Base-by-base conservation (phyloP, 1,140 invertebrate species). In the Pseudachorutes palmiensis region DNA sequence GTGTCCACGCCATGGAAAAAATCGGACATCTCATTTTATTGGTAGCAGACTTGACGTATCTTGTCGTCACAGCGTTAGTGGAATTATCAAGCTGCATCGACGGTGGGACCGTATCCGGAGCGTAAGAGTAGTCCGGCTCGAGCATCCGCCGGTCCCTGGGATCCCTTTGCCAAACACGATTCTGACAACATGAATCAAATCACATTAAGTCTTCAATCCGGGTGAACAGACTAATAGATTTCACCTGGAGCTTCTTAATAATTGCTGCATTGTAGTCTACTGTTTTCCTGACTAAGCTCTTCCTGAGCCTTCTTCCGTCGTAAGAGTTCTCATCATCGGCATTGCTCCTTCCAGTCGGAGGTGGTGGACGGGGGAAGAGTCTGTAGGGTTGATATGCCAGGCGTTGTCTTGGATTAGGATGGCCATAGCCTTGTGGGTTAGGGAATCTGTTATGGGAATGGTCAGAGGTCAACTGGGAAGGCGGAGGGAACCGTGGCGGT, bases 11-110 rank as follows among this genome's bases (percentile, higher is more conserved):
- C 77, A 99, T 88, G 76, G 92, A 94, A 81, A 99, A 99, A 70
- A 99, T 96, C 0, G 97, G 97, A 82, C 97, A 99, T 74, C 95
- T 85, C 87, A 98, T 96, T 85, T 99, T 99, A 81, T 99, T 99
- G 55, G 96, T 98, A 12, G 97, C 97, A 31, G 95, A 95, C 79
- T 98, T 92, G 1, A 99, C 94, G 81, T 98, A 98, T 75, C 88
- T 82, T 22, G 95, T 97, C 2, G 94, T 96, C 2, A 99, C 92
- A 74, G 93, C 90, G 82, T 99, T 98, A 67, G 94, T 94, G 2
- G 96, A 92, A 81, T 97, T 97, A 61, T 85, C 79, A 16, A 79
- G 55, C 62, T 79, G 74, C 67, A 76, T 75, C 22, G 76, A 69
- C 14, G 83, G 83, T 16, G 82, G 82, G n/a, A 79, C 74, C 2